phyloP scores from a whole-genome alignment of 2,888 invertebrate genomes.

The Stenodera caucasica region DNA sequence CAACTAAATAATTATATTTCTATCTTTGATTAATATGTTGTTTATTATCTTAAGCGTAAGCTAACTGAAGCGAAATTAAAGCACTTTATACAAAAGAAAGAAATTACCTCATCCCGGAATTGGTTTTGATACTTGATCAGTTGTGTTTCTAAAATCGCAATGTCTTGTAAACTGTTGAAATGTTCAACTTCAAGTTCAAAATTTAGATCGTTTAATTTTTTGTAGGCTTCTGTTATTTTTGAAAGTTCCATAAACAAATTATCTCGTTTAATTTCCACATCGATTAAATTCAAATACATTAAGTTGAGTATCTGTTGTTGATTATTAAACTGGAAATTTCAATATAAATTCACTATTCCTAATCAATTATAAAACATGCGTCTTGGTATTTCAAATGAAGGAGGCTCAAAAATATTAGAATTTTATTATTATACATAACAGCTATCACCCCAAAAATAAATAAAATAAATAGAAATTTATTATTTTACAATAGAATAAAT shows the following conservation, averaged over 20 bases:
- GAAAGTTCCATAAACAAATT: conserved; percentile 9
- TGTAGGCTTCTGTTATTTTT: conserved; percentile 15
- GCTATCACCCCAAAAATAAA: conserved; percentile 10
- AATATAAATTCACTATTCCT: not conserved
- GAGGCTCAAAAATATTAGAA: not conserved
- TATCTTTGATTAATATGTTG: no score
- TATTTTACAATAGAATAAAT: conserved; percentile 13
- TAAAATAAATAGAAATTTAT: conserved; percentile 4
- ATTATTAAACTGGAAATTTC: conserved; percentile 21
- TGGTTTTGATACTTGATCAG: conserved; percentile 48
- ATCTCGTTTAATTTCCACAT: conserved; percentile 32
- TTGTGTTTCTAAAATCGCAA: conserved; percentile 46
- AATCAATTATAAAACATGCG: conserved; percentile 6
- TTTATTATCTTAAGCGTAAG: not conserved
- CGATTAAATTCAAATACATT: conserved; percentile 25
- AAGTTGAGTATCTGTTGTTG: conserved; percentile 17
- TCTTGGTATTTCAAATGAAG: conserved; percentile 2
- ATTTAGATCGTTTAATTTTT: conserved; percentile 47
- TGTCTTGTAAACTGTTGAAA: conserved; percentile 49
- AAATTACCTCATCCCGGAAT: conserved; percentile 46
- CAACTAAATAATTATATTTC: no score
- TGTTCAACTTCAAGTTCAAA: conserved; percentile 51
- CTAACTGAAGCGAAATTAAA: conserved; percentile 9
- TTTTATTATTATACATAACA: conserved; percentile 12
- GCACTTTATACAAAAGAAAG: not conserved